Percentiles rank a stretch among this genome's conserved stretches.
phyloP scores from a whole-genome alignment of 2,797 vertebrate genomes.

The Sciaenops ocellatus region DNA sequence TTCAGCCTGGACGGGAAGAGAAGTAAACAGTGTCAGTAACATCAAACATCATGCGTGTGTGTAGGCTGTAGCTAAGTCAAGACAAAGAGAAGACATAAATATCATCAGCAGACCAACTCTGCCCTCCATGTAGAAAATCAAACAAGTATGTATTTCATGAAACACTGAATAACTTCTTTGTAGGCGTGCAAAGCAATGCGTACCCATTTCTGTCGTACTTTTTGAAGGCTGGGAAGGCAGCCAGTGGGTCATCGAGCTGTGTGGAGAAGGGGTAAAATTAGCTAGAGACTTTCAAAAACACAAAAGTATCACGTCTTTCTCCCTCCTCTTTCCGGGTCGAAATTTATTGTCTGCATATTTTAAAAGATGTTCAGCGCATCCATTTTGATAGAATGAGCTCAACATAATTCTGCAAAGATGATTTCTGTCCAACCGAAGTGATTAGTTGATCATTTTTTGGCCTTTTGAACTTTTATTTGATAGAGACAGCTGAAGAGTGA shows the following conservation, averaged over 20 bases:
- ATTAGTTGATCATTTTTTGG: not conserved
- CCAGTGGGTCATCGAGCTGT: slow-evolving; percentile 93
- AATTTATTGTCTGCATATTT: not conserved
- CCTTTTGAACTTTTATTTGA: too few relatives aligned
- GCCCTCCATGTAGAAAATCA: not conserved
- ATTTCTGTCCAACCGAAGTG: not conserved
- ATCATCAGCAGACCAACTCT: slow-evolving; percentile 7
- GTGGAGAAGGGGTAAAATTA: slow-evolving; percentile 46
- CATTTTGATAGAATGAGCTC: not conserved
- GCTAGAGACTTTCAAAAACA: slow-evolving; percentile 13
- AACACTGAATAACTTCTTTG: slow-evolving; percentile 37
- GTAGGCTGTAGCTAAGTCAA: not conserved
- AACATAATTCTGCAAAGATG: not conserved
- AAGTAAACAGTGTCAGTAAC: slow-evolving; percentile 28
- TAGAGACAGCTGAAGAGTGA: too few relatives aligned
- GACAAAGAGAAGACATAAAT: slow-evolving; percentile 1
- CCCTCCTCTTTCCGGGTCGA: too few relatives aligned
- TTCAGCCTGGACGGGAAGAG: slow-evolving; percentile 86
- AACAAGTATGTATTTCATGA: slow-evolving; percentile 41
- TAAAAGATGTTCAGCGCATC: not conserved
- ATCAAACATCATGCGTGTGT: not conserved
- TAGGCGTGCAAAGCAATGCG: slow-evolving; percentile 50
- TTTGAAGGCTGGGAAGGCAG: slow-evolving; percentile 95
- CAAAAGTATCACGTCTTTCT: not conserved
- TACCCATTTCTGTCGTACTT: slow-evolving; percentile 97